phyloP scores from a whole-genome alignment of 2,113 vertebrate species.

The Anhinga anhinga region DNA sequence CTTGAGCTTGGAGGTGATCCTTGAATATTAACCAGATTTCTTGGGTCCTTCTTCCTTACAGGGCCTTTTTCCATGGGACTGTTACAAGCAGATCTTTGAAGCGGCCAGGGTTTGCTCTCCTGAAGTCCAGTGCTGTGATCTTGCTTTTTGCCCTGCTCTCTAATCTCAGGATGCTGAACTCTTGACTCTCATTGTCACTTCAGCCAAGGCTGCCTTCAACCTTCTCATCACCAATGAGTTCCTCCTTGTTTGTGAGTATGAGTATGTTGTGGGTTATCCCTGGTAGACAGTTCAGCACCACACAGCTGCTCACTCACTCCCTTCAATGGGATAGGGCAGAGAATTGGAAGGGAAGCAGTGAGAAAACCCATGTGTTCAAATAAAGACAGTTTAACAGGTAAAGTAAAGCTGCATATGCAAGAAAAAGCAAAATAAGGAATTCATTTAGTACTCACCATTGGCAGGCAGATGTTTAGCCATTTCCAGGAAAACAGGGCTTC shows the following conservation, averaged over 20 bases:
- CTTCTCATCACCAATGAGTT: not conserved
- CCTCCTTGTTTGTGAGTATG: not conserved
- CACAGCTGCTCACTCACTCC: rapidly evolving
- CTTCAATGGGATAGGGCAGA: not conserved
- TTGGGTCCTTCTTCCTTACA: not conserved
- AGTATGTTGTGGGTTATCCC: not conserved
- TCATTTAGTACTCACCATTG: not conserved
- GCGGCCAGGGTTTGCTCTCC: not conserved
- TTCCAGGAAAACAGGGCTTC: not conserved
- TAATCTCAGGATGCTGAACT: not conserved
- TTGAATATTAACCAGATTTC: not conserved
- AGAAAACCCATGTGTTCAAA: not conserved
- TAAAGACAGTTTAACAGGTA: not conserved
- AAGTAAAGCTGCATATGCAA: not conserved
- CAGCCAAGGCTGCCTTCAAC: not conserved
- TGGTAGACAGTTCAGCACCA: not conserved
- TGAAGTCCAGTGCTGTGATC: not conserved
- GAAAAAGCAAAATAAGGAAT: not conserved
- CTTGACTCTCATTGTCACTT: not conserved
- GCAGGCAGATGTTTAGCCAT: not conserved
- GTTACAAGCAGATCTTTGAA: not conserved
- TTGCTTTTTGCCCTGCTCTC: not conserved
- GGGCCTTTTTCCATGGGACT: not conserved
- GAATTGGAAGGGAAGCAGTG: not conserved
- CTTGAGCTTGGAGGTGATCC: not conserved